A percentile compares a stretch with the other conserved stretches of the same genome.
These are phyloP conservation scores for Lampris incognitus DNA, from an alignment of 2,113 vertebrate species.

Conservation along the genomic window DNA sequence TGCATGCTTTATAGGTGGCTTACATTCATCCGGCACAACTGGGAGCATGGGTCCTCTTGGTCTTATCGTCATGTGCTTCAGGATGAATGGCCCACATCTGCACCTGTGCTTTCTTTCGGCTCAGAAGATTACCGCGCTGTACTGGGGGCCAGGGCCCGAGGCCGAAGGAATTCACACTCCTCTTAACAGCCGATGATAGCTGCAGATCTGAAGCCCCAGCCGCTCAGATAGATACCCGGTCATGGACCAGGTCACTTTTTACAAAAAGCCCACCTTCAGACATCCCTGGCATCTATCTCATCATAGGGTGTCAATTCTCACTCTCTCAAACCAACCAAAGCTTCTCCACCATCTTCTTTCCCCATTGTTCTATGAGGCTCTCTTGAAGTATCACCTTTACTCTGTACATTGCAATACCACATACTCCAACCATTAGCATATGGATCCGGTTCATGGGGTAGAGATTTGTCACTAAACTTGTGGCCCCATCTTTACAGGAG, in stretches of 20 bases:
- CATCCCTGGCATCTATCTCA: slow-evolving; percentile 27
- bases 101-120: slow-evolving; percentile 54
- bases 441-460: not conserved
- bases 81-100: slow-evolving; percentile 63
- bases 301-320: not conserved
- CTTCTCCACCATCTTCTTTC: not conserved
- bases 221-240: slow-evolving; percentile 18
- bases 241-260: slow-evolving; percentile 39
- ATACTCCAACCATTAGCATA: slow-evolving; percentile 6
- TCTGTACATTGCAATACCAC: not conserved
- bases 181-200: slow-evolving; percentile 75
- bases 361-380: not conserved
- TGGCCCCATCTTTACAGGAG: slow-evolving; percentile 9
- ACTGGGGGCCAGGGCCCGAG: slow-evolving; percentile 33
- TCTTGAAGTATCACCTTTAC: not conserved
- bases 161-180: slow-evolving; percentile 62
- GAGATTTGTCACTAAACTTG: slow-evolving; percentile 24
- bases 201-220: slow-evolving; percentile 56
- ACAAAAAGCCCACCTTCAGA: slow-evolving; percentile 43
- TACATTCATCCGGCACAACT: slow-evolving; percentile 36
- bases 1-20: slow-evolving; percentile 30
- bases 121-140: slow-evolving; percentile 34
- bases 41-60: slow-evolving; percentile 46
- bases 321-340: not conserved
- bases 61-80: slow-evolving; percentile 63